These are phyloP conservation scores for Tauraco erythrolophus DNA, from an alignment of 2,113 vertebrate genomes.

Conservation along the genomic window DNA sequence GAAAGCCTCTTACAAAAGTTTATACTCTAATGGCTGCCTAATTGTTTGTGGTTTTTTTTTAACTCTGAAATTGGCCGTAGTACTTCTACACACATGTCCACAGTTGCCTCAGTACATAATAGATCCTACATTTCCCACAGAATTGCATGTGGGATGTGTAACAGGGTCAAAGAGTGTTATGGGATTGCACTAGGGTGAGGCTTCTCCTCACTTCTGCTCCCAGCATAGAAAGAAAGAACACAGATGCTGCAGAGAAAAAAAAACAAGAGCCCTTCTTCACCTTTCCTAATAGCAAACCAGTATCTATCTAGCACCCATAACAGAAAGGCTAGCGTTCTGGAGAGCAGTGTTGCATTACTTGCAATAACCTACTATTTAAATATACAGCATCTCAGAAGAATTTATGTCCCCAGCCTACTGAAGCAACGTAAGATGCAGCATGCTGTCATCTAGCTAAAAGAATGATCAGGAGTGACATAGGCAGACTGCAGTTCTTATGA, in stretches of 20 bases:
- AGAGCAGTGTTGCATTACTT: background rate
- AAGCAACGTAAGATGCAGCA: background rate
- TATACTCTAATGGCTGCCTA: background rate
- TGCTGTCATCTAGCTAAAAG: background rate
- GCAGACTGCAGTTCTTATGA: background rate
- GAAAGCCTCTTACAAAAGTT: background rate
- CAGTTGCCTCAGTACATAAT: background rate
- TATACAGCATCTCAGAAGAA: background rate
- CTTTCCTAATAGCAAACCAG: background rate
- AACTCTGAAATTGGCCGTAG: background rate
- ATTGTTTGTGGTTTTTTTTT: background rate
- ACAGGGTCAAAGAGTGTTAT: background rate
- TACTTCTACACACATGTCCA: background rate
- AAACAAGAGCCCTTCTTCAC: background rate
- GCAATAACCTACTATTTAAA: background rate
- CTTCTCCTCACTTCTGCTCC: background rate
- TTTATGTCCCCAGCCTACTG: background rate
- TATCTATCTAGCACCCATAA: background rate
- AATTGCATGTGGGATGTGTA: rapidly evolving
- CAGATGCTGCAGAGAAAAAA: background rate
- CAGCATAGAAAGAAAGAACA: background rate
- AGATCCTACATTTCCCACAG: background rate
- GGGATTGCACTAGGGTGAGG: no score
- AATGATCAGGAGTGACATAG: background rate
- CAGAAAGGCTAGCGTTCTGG: background rate